Evolutionary conservation across 2,888 invertebrate genomes (phyloP), one percentile per base, ranked within the genome.

Genomic region (Dusona sp.): DNA sequence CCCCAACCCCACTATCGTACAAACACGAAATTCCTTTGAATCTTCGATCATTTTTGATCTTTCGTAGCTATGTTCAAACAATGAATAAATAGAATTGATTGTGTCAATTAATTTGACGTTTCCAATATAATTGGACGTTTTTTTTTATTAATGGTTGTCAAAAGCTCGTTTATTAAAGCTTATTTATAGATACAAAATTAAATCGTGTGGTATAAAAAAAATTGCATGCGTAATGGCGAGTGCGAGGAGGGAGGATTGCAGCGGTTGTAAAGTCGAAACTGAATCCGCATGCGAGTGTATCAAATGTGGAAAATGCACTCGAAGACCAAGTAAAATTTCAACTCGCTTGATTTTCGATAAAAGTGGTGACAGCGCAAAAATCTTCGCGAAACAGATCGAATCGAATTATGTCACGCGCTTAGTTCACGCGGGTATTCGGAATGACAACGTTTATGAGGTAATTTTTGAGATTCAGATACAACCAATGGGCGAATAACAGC

Each of bases 361-460:
- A 48, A 68, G 67, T 22, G 74, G 61, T 36, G 70, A 85, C 67
- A 85, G 67, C 13, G 77, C 54, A 13, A 88, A 78, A 77, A 83
- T 85, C 61, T 25, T 81, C 2, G 67, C 68, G 3, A 87, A 84
- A 80, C 81, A 83, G 2, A 25, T 72, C n/a, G 88, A 88, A 11
- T 79, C 81, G 13, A 84, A 61, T 42, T 91, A 89, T 54, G 88
- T 87, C 2, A 88, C 88, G 67, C 90, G 90, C 83, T 90, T 91
- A 61, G 86, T 91, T 54, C 89, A 87, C 22, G 88, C 83, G n/a
- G 90, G 90, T n/a, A 70, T 91, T 73, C 87, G 89, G 42, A 80
- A 51, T 19, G 90, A 91, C 54, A 89, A 83, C 79, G 79, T 89
- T 54, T 91, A 90, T 85, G 90, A 91, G 90, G 91, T 91, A 48